These are phyloP conservation scores for Trachemys scripta DNA, from an alignment of 2,113 vertebrate genomes.

Conservation along the genomic window DNA sequence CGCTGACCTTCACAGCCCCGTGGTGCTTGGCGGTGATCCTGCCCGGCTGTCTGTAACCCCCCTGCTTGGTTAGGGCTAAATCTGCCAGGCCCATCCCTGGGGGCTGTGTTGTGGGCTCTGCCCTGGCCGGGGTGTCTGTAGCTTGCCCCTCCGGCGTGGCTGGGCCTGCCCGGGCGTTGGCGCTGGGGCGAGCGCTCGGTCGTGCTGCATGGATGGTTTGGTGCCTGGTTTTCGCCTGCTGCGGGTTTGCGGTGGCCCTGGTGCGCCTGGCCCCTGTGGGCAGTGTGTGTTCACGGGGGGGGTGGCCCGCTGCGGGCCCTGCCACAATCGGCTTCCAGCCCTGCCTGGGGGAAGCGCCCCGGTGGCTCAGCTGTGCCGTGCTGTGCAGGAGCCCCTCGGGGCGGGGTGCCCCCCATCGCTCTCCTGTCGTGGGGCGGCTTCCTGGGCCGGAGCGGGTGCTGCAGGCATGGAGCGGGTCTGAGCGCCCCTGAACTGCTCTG, in stretches of 20 bases:
- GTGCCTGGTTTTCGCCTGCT: too few relatives aligned
- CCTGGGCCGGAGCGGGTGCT: not conserved
- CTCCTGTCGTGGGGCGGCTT: too few relatives aligned
- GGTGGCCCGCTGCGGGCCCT: not conserved
- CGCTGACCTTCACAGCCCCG: too few relatives aligned
- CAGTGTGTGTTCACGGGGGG: not conserved
- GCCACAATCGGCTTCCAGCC: not conserved
- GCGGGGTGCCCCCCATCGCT: too few relatives aligned
- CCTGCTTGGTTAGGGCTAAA: too few relatives aligned
- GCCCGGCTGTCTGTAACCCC: not conserved
- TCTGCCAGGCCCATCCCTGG: not conserved
- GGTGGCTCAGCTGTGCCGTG: too few relatives aligned
- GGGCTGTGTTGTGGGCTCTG: accelerated
- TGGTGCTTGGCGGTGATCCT: not conserved
- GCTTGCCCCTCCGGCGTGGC: not conserved
- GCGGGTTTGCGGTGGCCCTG: not conserved
- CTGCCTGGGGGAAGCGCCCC: not conserved
- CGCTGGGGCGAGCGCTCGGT: too few relatives aligned
- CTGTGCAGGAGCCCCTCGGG: too few relatives aligned
- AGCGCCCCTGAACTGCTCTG: not conserved
- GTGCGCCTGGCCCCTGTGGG: too few relatives aligned
- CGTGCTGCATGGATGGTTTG: too few relatives aligned
- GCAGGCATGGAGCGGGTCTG: not conserved
- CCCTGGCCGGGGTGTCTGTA: not conserved
- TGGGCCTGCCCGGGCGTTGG: not conserved